Base-by-base conservation (phyloP, 2,888 invertebrate genomes). In the Arrhopalites spinosus region DNA sequence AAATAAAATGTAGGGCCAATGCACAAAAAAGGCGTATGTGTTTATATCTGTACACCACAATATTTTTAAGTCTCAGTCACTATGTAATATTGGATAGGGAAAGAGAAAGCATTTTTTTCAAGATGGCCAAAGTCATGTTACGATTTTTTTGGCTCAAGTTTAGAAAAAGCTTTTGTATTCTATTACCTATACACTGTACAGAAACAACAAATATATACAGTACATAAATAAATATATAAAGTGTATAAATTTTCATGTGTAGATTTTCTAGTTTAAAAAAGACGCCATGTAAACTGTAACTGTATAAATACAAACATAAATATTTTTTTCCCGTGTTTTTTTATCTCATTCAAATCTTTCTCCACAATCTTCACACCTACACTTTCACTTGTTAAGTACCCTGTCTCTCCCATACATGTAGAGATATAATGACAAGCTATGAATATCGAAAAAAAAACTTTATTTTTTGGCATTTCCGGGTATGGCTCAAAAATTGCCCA, bases 251-350 rank as follows among this genome's bases (percentile, higher is more conserved):
- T n/a, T n/a, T n/a, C n/a, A n/a, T n/a, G n/a, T n/a, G n/a, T n/a
- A 59, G 23, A 8, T 11, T 25, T 17, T 36, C 5, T 36, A 3
- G 36, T 36, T 36, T 36, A 59, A 25, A 59, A 23, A 59, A 53
- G 53, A 53, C 3, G 3, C 53, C 59, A 59, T 59, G 59, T 59
- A 59, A 59, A 59, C 59, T 20, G 25, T 36, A 36, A n/a, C n/a
- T n/a, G n/a, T 36, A 36, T 36, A 36, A 36, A 36, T 36, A 36
- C 11, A 36, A 36, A 36, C 36, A 36, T 59, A 59, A 59, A 59
- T 59, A 25, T 59, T 59, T 20, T 59, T 59, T 59, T 59, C 59
- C 23, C 25, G 59, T 20, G n/a, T 11, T 59, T 15, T 53, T 2
- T 23, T 25, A 59, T 23, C 59, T 2, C 17, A 59, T 59, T 59